Percentiles rank a stretch among this genome's conserved stretches.
These are phyloP conservation scores for Theonella swinhoei DNA, from an alignment of 37 sponge, comb jelly and placozoan genomes.

Conservation along the genomic window DNA sequence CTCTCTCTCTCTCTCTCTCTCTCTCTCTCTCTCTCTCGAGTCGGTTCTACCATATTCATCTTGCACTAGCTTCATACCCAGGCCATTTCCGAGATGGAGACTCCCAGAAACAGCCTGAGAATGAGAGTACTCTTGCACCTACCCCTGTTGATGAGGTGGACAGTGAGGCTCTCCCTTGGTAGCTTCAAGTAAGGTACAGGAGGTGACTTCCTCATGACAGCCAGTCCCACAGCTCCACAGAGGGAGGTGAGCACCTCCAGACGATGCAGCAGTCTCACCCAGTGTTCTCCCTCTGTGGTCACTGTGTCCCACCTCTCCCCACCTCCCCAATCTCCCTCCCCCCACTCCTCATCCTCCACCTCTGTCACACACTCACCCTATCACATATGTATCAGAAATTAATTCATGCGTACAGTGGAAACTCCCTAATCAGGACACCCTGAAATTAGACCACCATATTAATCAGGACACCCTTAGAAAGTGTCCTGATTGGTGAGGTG, in stretches of 20 bases:
- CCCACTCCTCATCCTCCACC: not conserved
- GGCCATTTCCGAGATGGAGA: too few relatives aligned
- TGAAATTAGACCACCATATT: too few relatives aligned
- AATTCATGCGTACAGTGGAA: not conserved
- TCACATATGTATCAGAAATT: too few relatives aligned
- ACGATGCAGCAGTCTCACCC: slow-evolving; percentile 33
- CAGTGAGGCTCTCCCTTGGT: not conserved
- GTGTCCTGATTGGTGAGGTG: too few relatives aligned
- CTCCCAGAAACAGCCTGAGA: too few relatives aligned
- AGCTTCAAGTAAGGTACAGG: slow-evolving; percentile 34
- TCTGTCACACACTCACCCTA: too few relatives aligned
- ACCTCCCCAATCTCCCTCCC: not conserved
- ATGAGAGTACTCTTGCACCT: too few relatives aligned
- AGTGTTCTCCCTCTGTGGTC: slow-evolving; percentile 39
- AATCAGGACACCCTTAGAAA: too few relatives aligned
- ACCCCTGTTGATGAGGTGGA: too few relatives aligned
- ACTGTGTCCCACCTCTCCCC: slow-evolving; percentile 68
- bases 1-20: not conserved
- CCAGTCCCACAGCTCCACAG: slow-evolving; percentile 9
- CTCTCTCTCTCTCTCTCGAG: not conserved
- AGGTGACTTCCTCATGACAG: slow-evolving; percentile 17
- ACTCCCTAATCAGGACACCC: too few relatives aligned
- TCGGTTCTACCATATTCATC: too few relatives aligned
- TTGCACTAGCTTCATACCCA: too few relatives aligned
- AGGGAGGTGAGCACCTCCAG: slow-evolving; percentile 42